phyloP scores from a whole-genome alignment of 2,888 invertebrate species.

The Sarcophaga variegata region DNA sequence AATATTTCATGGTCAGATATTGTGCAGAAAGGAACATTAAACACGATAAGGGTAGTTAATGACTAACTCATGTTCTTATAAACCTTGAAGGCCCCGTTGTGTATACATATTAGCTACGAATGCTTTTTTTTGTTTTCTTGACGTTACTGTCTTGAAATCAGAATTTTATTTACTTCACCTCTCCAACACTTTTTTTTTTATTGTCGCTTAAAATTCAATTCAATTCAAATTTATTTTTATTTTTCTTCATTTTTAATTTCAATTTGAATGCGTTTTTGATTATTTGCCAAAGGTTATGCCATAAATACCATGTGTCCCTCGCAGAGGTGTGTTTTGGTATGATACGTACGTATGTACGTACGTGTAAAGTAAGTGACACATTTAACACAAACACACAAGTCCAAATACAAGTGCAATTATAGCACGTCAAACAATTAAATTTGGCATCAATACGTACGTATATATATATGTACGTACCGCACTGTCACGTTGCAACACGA shows the following conservation, averaged over 20 bases:
- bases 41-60: background rate
- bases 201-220: background rate
- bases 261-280: slow-evolving; percentile 24
- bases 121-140: too few species aligned
- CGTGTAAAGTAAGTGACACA: slow-evolving; percentile 19
- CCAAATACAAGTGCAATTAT: background rate
- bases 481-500: background rate
- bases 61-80: too few species aligned
- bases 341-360: background rate
- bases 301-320: background rate
- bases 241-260: too few species aligned
- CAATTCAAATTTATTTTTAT: too few species aligned
- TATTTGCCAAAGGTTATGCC: slow-evolving; percentile 64
- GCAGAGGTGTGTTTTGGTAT: background rate
- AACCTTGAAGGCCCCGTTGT: too few species aligned
- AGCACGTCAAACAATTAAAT: background rate
- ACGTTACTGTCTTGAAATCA: too few species aligned
- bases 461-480: background rate
- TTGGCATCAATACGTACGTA: background rate
- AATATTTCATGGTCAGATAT: background rate
- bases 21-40: background rate
- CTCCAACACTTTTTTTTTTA: too few species aligned
- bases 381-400: slow-evolving; percentile 9
- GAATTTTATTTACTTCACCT: too few species aligned
- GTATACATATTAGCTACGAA: too few species aligned